Evolutionary conservation across 2,888 invertebrate genomes (phyloP).

Genomic region (Aricia artaxerxes): DNA sequence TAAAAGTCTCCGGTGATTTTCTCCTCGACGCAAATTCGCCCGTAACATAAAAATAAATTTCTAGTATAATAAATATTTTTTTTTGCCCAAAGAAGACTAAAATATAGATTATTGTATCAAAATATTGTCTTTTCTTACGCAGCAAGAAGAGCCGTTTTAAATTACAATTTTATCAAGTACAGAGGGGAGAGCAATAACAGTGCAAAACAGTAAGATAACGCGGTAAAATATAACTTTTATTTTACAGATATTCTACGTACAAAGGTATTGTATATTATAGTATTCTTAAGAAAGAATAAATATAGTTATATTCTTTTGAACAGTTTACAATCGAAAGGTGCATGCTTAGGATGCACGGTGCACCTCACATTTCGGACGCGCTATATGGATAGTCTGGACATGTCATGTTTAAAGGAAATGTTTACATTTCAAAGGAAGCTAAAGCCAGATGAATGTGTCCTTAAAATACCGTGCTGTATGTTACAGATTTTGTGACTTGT

Average conservation of each 20-base stretch:
- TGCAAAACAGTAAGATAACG: too few relatives aligned
- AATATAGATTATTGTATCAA: too few relatives aligned
- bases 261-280: background rate
- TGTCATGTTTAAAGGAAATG: slow-evolving; percentile 1
- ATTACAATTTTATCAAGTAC: too few relatives aligned
- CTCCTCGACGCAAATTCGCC: too few relatives aligned
- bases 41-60: background rate
- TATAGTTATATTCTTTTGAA: background rate
- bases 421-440: background rate
- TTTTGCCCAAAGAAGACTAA: background rate
- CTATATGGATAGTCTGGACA: background rate
- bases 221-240: background rate
- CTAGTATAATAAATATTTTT: too few relatives aligned
- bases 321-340: background rate
- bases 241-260: background rate
- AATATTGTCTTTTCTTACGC: too few relatives aligned
- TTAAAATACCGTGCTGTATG: background rate
- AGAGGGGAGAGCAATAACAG: too few relatives aligned
- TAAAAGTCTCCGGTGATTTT: too few relatives aligned
- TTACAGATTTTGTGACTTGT: background rate
- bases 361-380: background rate
- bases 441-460: background rate
- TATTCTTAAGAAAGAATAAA: background rate
- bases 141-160: too few relatives aligned
- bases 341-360: background rate